Base-by-base conservation (phyloP, 2,113 vertebrate genomes). In the Colius striatus region DNA sequence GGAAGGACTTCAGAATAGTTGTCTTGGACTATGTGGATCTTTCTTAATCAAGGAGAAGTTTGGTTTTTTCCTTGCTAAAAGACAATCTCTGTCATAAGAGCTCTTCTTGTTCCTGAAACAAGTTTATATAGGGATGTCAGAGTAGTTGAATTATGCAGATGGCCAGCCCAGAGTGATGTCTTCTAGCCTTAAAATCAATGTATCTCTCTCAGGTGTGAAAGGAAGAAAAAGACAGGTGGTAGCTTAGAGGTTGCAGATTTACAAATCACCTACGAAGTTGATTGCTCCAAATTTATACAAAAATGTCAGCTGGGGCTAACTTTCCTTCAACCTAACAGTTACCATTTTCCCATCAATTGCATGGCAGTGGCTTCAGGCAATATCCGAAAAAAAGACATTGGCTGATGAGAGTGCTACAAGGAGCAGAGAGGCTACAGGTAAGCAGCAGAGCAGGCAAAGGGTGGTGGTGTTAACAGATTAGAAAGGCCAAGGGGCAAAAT, bases 121-220 rank as follows among this genome's bases (percentile, higher is more conserved):
- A 38, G 48, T 77, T 73, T 68, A 30, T 45, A 57, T 5, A 87
- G 29, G 38, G 20, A 48, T 87, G 68, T 55, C 67, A 88, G 60
- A 93, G 29, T 19, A 66, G 84, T 61, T 94, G 73, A 90, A 78
- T 95, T 87, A 71, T 71, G 68, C 63, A 90, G 45, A 14, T 60
- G 79, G 23, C 55, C 86, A 90, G 72, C 11, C n/a, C 60, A 77
- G 38, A 81, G 29, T 51, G 63, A 62, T 90, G 88, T 45, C 57
- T 90, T 63, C 68, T 17, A 57, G 68, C 30, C 72, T 95, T 92
- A 88, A 93, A 90, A 92, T 58, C 63, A 86, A 38, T 60, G 32
- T 3, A 30, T 43, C 51, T 66, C n/a, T 85, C 67, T 80, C 1
- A 0, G 20, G 86, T 55, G 23, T 19, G 38, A 81, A 90, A 60